Evolutionary conservation across 2,888 invertebrate species (phyloP).

Genomic region (Caenorhabditis auriculariae): DNA sequence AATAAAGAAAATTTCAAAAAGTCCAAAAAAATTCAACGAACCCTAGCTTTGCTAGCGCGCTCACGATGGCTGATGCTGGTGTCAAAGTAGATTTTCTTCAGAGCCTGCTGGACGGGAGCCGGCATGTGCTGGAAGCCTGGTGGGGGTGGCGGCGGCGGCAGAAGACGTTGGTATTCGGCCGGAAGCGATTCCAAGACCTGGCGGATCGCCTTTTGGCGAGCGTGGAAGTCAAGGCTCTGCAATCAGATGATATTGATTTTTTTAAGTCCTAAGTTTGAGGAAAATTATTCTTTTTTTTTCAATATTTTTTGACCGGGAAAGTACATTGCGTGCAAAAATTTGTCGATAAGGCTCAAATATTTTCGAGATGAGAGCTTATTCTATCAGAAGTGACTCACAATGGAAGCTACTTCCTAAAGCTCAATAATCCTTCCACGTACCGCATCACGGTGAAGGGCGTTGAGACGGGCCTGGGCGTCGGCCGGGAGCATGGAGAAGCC

Average conservation of each 20-base stretch:
- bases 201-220: constrained; percentile 38
- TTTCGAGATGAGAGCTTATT: too few species aligned
- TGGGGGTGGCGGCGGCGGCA: constrained; percentile 28
- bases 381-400: too few species aligned
- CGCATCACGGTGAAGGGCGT: constrained; percentile 47
- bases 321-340: too few species aligned
- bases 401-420: too few species aligned
- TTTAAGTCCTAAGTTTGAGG: too few species aligned
- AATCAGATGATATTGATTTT: too few species aligned
- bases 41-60: too few species aligned
- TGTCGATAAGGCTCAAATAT: too few species aligned
- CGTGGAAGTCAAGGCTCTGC: constrained; percentile 34
- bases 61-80: not conserved
- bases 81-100: not conserved
- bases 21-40: not conserved
- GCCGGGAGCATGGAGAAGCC: constrained; percentile 52
- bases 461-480: constrained; percentile 44
- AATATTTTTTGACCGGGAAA: too few species aligned
- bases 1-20: not conserved
- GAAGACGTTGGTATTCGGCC: constrained; percentile 15
- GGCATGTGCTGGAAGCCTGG: not conserved
- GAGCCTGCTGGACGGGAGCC: not conserved
- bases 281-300: too few species aligned
- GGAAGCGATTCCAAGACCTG: constrained; percentile 39
- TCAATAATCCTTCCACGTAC: constrained; percentile 4